These are phyloP conservation scores for Pluvianellus socialis DNA, from an alignment of 2,113 vertebrate genomes.

Conservation along the genomic window DNA sequence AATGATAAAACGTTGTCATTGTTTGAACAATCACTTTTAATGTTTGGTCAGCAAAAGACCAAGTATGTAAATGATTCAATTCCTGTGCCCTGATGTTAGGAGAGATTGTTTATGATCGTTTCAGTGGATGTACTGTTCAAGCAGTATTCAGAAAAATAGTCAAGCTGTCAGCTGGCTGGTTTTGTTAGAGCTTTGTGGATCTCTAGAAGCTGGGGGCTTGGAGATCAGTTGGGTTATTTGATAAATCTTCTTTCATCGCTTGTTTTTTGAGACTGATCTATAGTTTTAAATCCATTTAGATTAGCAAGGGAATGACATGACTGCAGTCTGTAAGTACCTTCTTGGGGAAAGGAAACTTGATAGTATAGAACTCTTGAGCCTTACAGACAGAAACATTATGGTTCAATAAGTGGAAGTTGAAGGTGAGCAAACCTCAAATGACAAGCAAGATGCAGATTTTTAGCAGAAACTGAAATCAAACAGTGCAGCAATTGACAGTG, in stretches of 20 bases:
- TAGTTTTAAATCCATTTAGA: slow-evolving; percentile 49
- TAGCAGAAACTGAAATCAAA: slow-evolving; percentile 3
- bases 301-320: slow-evolving; percentile 16
- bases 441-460: neutral
- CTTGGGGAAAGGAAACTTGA: slow-evolving; percentile 11
- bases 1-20: slow-evolving; percentile 61
- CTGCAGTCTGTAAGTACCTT: neutral
- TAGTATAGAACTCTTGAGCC: slow-evolving; percentile 10
- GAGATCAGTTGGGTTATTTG: slow-evolving; percentile 4
- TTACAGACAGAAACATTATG: slow-evolving; percentile 24
- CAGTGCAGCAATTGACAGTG: neutral
- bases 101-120: slow-evolving; percentile 34
- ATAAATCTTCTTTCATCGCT: slow-evolving; percentile 1
- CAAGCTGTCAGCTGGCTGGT: neutral
- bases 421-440: slow-evolving; percentile 5
- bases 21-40: slow-evolving; percentile 53
- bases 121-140: neutral
- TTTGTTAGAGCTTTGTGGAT: neutral
- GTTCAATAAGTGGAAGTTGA: slow-evolving; percentile 26
- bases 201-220: neutral
- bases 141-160: neutral
- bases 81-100: slow-evolving; percentile 41
- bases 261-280: slow-evolving; percentile 30
- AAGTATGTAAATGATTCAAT: slow-evolving; percentile 64
- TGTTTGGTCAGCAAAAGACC: slow-evolving; percentile 63